Base-by-base conservation (phyloP, 2,797 vertebrate species). In the Microctenopoma lineatum region DNA sequence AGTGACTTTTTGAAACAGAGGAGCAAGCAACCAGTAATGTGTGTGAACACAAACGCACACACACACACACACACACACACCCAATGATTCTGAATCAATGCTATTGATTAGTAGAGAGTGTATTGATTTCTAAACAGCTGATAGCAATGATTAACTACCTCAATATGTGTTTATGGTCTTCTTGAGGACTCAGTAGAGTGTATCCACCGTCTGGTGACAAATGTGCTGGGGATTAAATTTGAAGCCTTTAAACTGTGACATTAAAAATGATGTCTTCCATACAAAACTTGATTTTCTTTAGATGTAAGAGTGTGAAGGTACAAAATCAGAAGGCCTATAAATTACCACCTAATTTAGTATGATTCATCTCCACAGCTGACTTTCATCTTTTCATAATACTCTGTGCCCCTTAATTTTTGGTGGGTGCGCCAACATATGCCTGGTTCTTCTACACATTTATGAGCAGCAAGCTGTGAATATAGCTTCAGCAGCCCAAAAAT, bases 121-220 rank as follows among this genome's bases (percentile, higher is more conserved):
- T 70, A 87, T 77, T 58, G 81, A 85, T 81, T 78, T 55, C 79
- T 70, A 75, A 80, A 84, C 83, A 52, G 65, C 62, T 78, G 44
- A 66, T 78, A 52, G 50, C 38, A 57, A 36, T 55, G 13, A 62
- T 72, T 66, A 15, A 21, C 59, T 56, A 58, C 45, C 59, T 77
- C 16, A 44, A 47, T 52, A 18, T 73, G 66, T 70, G 63, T 83
- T 68, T 34, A 72, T 52, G 47, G 27, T 56, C 53, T 50, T 73
- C 45, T 34, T 13, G 4, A 16, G 29, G 14, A 5, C 47, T 67
- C n/a, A 38, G 18, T 39, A n/a, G 9, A 36, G 9, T 39, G 29
- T 32, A 38, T 16, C 8, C 8, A 21, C 21, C 2, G 50, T 27
- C 5, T 34, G 44, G 41, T 60, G 44, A 69, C 55, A 61, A 69